These are phyloP conservation scores for Trogon surrucura DNA, from an alignment of 2,113 vertebrate genomes.

Conservation along the genomic window DNA sequence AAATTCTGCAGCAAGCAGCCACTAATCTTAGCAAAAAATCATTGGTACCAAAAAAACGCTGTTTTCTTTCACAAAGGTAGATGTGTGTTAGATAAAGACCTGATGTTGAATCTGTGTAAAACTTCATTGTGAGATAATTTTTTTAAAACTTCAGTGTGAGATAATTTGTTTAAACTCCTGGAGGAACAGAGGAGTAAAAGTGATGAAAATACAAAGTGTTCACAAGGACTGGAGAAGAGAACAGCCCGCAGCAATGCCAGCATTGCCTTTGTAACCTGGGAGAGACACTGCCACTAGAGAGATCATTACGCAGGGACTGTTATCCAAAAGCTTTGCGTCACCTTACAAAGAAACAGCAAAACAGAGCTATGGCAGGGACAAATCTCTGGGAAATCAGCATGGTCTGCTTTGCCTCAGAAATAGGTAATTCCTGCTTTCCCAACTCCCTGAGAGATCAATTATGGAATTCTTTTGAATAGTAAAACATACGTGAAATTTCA, in stretches of 20 bases:
- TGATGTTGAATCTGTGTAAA: background rate
- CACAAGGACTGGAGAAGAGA: background rate
- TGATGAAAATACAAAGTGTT: background rate
- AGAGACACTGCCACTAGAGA: background rate
- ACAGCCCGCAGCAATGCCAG: background rate
- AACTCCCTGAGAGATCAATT: constrained; percentile 45
- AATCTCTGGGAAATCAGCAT: background rate
- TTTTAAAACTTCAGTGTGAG: background rate
- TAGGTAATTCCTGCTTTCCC: background rate
- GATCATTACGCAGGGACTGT: background rate
- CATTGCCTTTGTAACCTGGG: background rate
- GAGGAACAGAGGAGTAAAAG: background rate
- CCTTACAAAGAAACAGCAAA: background rate
- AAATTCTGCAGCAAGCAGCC: background rate
- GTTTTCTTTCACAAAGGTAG: background rate
- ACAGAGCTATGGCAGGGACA: background rate
- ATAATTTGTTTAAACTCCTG: background rate
- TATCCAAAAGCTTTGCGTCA: background rate
- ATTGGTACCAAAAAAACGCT: background rate
- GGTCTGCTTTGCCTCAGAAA: background rate
- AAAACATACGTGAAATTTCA: background rate
- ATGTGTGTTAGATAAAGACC: background rate
- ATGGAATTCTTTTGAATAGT: constrained; percentile 3
- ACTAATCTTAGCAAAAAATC: background rate
- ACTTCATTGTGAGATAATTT: background rate